Evolutionary conservation across 1,140 invertebrate species (phyloP), one percentile per base, ranked within the genome.

Genomic region (Eulimnadia texana): DNA sequence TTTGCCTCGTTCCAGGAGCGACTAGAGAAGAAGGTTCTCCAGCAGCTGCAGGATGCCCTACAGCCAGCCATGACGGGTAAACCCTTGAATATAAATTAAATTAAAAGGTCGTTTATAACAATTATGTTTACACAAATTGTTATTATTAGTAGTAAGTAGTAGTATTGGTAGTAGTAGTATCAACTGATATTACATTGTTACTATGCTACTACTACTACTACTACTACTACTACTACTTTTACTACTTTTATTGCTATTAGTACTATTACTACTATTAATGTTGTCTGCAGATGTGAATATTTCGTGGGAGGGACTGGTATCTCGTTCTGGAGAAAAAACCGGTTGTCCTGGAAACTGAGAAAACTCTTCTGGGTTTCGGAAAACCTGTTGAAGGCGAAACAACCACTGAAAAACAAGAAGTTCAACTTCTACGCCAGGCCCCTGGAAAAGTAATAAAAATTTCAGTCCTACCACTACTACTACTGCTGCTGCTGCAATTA

Each of bases 21-120:
- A 28, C 60, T 73, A 11, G 67, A 72, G 33, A 65, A 67, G 3
- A 73, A 72, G 62, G 71, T 73, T 50, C 47, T 68, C 22, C 61
- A 65, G 55, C 67, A 67, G 58, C 63, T 74, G 50, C 72, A 73
- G 59, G 67, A 69, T 66, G 71, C 71, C 22, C 65, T 73, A 58
- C 72, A 73, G 57, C 70, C 71, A 29, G 66, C 64, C 10, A 57
- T 73, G 3, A 71, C 66, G 19, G 64, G 71, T 67, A 57, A 68
- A 1, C 42, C 25, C 6, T 33, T 9, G 29, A 49, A 13, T 27
- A n/a, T 1, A 42, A 22, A n/a, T n/a, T 42, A 11, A 33, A 50
- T 25, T 58, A 10, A 19, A 16, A 11, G 9, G 33, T 9, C 16
- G 16, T 42, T 16, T 42, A 42, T n/a, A n/a, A n/a, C n/a, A n/a